Percentiles rank a stretch among this genome's conserved stretches.
Evolutionary conservation across 2,113 vertebrate genomes (phyloP).

Genomic region (Electrona antarctica): DNA sequence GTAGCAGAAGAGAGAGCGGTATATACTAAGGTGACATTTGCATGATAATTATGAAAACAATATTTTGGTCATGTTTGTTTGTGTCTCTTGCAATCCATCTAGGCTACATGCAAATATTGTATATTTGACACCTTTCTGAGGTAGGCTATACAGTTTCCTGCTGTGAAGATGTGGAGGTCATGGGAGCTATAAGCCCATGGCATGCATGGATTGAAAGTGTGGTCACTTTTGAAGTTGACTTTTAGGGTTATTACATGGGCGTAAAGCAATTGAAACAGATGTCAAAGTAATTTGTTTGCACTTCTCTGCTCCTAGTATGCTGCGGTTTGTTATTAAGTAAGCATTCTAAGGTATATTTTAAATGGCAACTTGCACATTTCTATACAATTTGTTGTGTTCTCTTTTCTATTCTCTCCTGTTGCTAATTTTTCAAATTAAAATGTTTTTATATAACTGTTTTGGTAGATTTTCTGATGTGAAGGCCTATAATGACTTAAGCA

Average conservation of each 20-base stretch:
- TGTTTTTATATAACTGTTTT: neutral
- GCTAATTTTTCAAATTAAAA: slow-evolving; percentile 45
- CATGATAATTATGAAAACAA: slow-evolving; percentile 5
- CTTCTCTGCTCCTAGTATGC: neutral
- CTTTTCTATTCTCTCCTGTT: slow-evolving; percentile 11
- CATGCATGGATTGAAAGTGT: slow-evolving; percentile 35
- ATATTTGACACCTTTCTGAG: slow-evolving; percentile 10
- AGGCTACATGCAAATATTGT: slow-evolving; percentile 12
- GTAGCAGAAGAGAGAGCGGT: neutral
- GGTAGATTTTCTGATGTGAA: too few species aligned
- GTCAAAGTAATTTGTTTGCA: slow-evolving; percentile 14
- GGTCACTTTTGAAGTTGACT: slow-evolving; percentile 37
- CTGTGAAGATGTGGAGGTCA: neutral
- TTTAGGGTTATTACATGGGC: slow-evolving; percentile 63
- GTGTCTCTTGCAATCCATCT: slow-evolving; percentile 33
- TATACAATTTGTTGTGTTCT: slow-evolving; percentile 9
- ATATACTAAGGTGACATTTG: neutral
- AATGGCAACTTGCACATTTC: slow-evolving; percentile 18
- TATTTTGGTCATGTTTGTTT: slow-evolving; percentile 21
- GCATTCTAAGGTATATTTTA: slow-evolving; percentile 23
- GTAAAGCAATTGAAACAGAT: slow-evolving; percentile 46
- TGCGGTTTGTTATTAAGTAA: slow-evolving; percentile 2
- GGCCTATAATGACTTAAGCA: too few species aligned
- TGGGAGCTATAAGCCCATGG: slow-evolving; percentile 29
- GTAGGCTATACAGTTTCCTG: neutral